Conservation (phyloP, 2,113 vertebrate genomes). For the Centropus unirufus region DNA sequence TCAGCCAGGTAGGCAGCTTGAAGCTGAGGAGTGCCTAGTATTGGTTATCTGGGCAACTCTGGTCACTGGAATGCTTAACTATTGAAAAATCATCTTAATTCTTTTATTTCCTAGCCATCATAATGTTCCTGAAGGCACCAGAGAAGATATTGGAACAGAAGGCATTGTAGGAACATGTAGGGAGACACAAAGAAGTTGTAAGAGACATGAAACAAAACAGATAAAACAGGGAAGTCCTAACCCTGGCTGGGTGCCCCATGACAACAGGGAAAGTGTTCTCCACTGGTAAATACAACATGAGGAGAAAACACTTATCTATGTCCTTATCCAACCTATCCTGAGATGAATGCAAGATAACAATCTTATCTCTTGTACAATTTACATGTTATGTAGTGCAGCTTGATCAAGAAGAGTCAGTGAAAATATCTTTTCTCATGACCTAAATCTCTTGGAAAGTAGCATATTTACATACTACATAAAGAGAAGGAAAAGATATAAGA, state of each 20-base stretch:
- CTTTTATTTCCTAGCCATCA: neutral
- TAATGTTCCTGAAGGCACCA: neutral
- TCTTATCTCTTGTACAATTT: conserved; percentile 16
- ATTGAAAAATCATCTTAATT: neutral
- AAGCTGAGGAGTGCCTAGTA: neutral
- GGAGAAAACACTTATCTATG: neutral
- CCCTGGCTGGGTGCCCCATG: neutral
- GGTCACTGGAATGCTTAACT: neutral
- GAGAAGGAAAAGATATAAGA: neutral
- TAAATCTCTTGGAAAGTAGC: neutral
- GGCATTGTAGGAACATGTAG: neutral
- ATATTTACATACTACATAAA: neutral
- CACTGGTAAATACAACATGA: neutral
- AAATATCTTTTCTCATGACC: neutral
- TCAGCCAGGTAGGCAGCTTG: neutral
- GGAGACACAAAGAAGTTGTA: neutral
- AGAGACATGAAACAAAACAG: neutral
- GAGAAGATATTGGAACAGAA: neutral
- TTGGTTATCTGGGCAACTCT: neutral
- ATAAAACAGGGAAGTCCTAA: neutral
- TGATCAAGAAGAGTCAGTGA: neutral
- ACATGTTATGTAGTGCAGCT: neutral
- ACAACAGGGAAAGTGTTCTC: neutral
- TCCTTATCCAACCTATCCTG: neutral
- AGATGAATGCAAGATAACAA: neutral